phyloP scores from a whole-genome alignment of 2,888 invertebrate species.

The Platycnemis pennipes region DNA sequence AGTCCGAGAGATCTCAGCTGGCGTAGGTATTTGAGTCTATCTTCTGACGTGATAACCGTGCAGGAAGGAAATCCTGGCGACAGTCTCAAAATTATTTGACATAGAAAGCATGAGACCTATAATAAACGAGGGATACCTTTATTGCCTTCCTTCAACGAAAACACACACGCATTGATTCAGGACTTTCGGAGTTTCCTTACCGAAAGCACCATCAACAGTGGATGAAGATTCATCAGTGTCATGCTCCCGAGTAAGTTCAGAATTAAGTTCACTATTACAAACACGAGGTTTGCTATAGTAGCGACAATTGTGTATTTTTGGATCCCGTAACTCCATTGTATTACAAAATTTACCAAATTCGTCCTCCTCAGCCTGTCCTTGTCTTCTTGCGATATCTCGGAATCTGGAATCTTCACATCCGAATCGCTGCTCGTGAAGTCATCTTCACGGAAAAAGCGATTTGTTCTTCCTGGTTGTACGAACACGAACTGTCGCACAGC shows the following conservation, averaged over 20 bases:
- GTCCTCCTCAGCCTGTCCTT: neutral
- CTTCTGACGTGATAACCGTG: neutral
- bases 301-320: neutral
- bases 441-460: neutral
- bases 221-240: neutral
- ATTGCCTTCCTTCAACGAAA: neutral
- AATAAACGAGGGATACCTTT: neutral
- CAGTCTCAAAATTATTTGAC: neutral
- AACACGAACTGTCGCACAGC: no score
- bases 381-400: neutral
- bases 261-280: neutral
- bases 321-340: neutral
- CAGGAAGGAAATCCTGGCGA: neutral
- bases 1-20: neutral
- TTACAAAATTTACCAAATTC: neutral
- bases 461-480: neutral
- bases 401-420: slow-evolving; percentile 24
- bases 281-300: neutral
- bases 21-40: neutral
- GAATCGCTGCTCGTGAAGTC: slow-evolving; percentile 54
- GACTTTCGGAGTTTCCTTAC: neutral
- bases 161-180: neutral
- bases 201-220: neutral
- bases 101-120: neutral
- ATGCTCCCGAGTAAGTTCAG: neutral